Percentiles rank a stretch among this genome's conserved stretches.
Conservation (phyloP, 1,140 invertebrate species). For the Araneus ventricosus region DNA sequence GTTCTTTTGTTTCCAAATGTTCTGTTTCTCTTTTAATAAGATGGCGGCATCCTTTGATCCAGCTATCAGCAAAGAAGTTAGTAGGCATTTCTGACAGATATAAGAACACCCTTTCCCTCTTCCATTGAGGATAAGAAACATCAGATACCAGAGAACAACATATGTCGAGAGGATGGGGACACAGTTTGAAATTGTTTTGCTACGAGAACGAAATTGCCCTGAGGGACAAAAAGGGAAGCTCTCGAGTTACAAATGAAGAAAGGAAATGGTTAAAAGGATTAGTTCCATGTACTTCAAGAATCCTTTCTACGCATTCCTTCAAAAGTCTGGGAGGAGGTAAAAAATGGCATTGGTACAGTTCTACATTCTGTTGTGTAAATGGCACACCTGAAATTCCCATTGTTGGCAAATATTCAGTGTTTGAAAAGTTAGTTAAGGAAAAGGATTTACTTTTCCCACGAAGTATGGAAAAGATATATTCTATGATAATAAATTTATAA, state of each 20-base stretch:
- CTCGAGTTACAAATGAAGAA: not conserved
- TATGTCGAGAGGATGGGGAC: not conserved
- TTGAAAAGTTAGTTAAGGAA: no score
- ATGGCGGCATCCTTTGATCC: constrained; percentile 44
- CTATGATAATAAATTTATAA: no score
- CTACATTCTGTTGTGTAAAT: no score
- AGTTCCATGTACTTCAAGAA: not conserved
- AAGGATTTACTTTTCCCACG: no score
- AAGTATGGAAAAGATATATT: no score
- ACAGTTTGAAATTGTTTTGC: constrained; percentile 19
- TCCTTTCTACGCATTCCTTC: not conserved
- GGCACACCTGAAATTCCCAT: no score
- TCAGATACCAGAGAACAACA: not conserved
- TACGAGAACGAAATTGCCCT: not conserved
- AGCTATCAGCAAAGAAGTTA: constrained; percentile 10
- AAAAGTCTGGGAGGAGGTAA: not conserved
- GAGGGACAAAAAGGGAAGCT: not conserved
- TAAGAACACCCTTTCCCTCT: not conserved
- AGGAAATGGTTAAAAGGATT: constrained; percentile 30
- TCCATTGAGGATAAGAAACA: not conserved
- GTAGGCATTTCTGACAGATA: constrained; percentile 50
- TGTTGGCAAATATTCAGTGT: no score
- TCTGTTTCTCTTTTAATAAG: constrained; percentile 37
- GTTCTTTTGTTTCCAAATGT: constrained; percentile 30
- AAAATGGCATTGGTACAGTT: no score